Percentiles rank a stretch among this genome's conserved stretches.
These are phyloP conservation scores for silkworm (Bombyx mori) DNA, from an alignment of 1,140 invertebrate species.

Conservation along the genomic window DNA sequence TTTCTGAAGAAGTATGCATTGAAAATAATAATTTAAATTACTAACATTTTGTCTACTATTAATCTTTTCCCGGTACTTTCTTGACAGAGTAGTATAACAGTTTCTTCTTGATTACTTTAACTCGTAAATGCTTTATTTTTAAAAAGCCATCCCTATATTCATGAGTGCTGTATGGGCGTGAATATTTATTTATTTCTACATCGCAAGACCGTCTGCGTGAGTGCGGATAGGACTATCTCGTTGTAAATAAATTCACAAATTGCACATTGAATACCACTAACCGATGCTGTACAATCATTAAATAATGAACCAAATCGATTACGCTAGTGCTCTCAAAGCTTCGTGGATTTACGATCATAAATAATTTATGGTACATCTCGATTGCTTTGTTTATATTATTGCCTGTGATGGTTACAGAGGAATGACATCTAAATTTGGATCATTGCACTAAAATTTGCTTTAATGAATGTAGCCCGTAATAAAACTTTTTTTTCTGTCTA, in stretches of 20 bases:
- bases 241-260: conserved; percentile 55
- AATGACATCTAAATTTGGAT: too few species aligned
- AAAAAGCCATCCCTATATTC: neutral
- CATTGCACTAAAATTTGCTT: too few species aligned
- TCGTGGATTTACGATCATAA: too few species aligned
- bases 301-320: conserved; percentile 52
- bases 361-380: too few species aligned
- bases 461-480: too few species aligned
- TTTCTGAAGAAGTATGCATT: neutral
- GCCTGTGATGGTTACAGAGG: too few species aligned
- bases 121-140: neutral
- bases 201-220: conserved; percentile 31
- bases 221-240: conserved; percentile 34
- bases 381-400: too few species aligned
- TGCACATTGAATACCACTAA: conserved; percentile 43
- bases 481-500: too few species aligned
- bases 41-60: neutral
- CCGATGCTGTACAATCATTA: conserved; percentile 35
- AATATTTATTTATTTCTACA: conserved; percentile 28
- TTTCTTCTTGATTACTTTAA: neutral
- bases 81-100: neutral
- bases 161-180: neutral
- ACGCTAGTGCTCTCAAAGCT: conserved; percentile 10
- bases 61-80: neutral
- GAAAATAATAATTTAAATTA: neutral